Evolutionary conservation across 2,113 vertebrate genomes (phyloP).

Genomic region (Protobothrops flavoviridis): DNA sequence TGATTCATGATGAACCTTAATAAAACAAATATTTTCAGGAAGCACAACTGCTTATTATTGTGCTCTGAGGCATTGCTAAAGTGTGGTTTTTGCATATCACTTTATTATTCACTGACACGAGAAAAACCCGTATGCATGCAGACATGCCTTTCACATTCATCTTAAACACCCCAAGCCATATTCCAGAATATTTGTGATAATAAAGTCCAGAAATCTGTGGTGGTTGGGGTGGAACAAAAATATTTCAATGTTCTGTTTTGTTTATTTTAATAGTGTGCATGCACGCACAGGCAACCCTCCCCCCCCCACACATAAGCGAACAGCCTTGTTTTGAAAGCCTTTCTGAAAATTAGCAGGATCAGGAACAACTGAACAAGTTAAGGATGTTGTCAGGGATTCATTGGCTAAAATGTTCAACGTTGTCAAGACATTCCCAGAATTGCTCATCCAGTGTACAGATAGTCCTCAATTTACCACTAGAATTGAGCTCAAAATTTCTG

Average conservation of each 20-base stretch:
- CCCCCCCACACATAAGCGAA: neutral
- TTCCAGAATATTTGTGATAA: neutral
- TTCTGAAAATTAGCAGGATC: neutral
- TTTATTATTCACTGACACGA: neutral
- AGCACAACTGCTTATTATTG: constrained; percentile 36
- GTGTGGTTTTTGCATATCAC: neutral
- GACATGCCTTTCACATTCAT: neutral
- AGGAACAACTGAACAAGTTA: neutral
- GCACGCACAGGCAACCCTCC: neutral
- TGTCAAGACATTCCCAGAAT: neutral
- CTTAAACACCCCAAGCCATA: neutral
- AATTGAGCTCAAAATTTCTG: neutral
- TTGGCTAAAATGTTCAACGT: neutral
- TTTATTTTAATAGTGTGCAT: neutral
- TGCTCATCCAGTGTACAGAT: neutral
- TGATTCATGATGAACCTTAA: constrained; percentile 60
- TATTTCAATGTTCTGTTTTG: neutral
- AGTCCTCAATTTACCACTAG: neutral
- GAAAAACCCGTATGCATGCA: neutral
- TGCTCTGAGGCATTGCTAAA: constrained; percentile 2
- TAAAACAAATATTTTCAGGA: constrained; percentile 52
- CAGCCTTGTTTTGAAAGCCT: neutral
- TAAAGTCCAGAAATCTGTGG: neutral
- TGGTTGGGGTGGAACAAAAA: neutral
- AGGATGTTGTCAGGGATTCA: neutral